These are phyloP conservation scores for Phrynocephalus forsythii DNA, from an alignment of 2,797 vertebrate species.

Conservation along the genomic window DNA sequence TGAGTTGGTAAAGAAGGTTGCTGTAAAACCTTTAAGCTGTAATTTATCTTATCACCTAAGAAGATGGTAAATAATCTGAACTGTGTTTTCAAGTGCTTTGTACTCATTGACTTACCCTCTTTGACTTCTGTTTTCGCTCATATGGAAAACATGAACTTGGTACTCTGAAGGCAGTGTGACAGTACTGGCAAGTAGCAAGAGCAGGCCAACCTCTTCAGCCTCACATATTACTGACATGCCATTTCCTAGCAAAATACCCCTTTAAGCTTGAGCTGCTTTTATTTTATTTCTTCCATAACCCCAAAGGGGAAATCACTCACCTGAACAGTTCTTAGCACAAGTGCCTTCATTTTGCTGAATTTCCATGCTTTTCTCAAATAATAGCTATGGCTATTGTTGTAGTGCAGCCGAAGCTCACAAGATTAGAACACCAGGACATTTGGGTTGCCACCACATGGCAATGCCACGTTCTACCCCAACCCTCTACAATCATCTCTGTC, in stretches of 20 bases:
- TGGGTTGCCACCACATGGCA: not conserved
- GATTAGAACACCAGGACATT: not conserved
- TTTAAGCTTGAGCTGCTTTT: not conserved
- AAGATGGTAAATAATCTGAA: constrained; percentile 53
- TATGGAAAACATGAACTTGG: not conserved
- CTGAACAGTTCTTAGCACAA: no score
- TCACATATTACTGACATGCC: not conserved
- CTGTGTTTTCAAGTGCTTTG: constrained; percentile 55
- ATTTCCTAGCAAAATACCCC: not conserved
- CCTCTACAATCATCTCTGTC: not conserved
- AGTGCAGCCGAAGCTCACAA: no score
- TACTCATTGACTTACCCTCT: constrained; percentile 62
- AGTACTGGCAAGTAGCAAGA: not conserved
- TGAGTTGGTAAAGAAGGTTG: constrained; percentile 56
- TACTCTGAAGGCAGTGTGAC: constrained; percentile 2
- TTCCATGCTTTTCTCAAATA: no score
- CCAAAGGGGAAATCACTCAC: no score
- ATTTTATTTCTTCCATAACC: not conserved
- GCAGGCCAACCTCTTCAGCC: not conserved
- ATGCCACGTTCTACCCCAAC: not conserved
- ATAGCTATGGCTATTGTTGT: no score
- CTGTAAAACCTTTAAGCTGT: constrained; percentile 63
- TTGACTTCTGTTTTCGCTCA: constrained; percentile 34
- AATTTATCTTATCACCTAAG: constrained; percentile 50
- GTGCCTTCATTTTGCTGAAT: no score